Evolutionary conservation across 2,797 vertebrate species (phyloP).

Genomic region (Notolabrus celidotus): DNA sequence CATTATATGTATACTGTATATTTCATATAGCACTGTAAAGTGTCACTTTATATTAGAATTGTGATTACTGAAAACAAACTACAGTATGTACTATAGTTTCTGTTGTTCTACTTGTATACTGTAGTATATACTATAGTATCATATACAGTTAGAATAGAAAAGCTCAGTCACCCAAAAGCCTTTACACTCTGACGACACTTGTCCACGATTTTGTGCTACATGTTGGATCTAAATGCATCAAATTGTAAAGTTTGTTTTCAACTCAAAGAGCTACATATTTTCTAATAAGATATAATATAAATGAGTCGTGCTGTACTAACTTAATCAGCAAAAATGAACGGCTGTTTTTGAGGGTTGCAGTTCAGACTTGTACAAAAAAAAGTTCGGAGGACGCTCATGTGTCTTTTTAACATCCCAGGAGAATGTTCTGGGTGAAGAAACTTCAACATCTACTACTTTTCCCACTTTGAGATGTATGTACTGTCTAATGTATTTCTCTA

Average conservation of each 20-base stretch:
- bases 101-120: constrained; percentile 66
- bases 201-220: constrained; percentile 48
- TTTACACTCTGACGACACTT: constrained; percentile 42
- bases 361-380: constrained; percentile 5
- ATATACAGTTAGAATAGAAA: constrained; percentile 70
- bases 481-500: not conserved
- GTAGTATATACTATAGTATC: constrained; percentile 71
- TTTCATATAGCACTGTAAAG: constrained; percentile 82
- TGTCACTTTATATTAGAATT: constrained; percentile 78
- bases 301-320: no score
- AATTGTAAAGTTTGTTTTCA: not conserved
- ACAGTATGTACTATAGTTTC: constrained; percentile 72
- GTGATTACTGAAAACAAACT: constrained; percentile 67
- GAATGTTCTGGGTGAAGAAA: not conserved
- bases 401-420: no score
- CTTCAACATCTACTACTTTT: no score
- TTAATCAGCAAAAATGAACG: not conserved
- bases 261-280: not conserved
- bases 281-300: no score
- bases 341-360: not conserved
- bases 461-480: not conserved
- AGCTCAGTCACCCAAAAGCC: constrained; percentile 64
- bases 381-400: no score
- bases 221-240: constrained; percentile 35
- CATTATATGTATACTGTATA: constrained; percentile 86